Base-by-base conservation (phyloP, 2,113 vertebrate species). In the Hypanus sabinus region DNA sequence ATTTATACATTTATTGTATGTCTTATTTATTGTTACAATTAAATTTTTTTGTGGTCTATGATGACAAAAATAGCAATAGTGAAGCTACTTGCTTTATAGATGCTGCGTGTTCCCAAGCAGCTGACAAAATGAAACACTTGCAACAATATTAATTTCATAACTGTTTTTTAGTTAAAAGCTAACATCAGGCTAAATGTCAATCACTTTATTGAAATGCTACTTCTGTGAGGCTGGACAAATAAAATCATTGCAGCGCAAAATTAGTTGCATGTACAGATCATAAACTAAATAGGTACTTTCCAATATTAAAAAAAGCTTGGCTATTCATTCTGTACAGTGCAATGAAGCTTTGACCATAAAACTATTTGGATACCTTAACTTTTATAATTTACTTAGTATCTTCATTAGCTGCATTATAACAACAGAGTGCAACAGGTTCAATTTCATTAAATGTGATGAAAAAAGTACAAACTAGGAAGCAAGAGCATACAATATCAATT, bases 181-280 rank as follows among this genome's bases (percentile, higher is more conserved):
- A 55, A 22, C 24, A 55, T 83, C 80, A 83, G 38, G 6, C 6
- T 57, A 55, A 60, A 30, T 88, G 10, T 60, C 57, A 88, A 62
- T 62, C 30, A 12, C n/a, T 88, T 88, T n/a, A 87, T n/a, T 87
- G 30, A 62, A 88, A 62, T 57, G 62, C n/a, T 88, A 62, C 16
- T 88, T 88, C 27, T 12, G 5, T 62, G n/a, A 88, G 30, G 27
- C 27, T 62, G 27, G 57, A 62, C 9, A n/a, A 62, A 88, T 85
- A 88, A 88, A 62, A 79, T 36, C 46, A 60, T 60, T 60, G 14
- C 46, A 85, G 81, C 55, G 12, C 81, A 60, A 85, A 85, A 85
- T 85, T 12, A 85, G 81, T 85, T 85, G 46, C 9, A 85, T 14
- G 33, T 85, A 85, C 81, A 85, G 81, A 85, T 60, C 55, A 85